A percentile compares a stretch with the other conserved stretches of the same genome.
These are phyloP conservation scores for Parasteatoda tepidariorum DNA, from an alignment of 1,140 invertebrate genomes.

Conservation along the genomic window DNA sequence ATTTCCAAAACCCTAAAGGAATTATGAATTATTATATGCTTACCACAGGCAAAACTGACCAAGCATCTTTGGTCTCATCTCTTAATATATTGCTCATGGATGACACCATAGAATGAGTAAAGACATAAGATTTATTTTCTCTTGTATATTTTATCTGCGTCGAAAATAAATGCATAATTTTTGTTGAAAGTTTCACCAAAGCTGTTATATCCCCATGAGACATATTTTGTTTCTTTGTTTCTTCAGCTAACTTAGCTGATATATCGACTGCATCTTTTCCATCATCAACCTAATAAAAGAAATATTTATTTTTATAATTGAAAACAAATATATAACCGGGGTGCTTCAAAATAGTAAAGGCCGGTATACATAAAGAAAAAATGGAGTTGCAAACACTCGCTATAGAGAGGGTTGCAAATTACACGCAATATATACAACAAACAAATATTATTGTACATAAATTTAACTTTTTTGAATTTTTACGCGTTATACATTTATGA, in stretches of 20 bases:
- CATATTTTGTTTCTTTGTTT: neutral
- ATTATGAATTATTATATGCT: neutral
- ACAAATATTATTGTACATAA: too few species aligned
- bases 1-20: neutral
- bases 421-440: too few species aligned
- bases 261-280: slow-evolving; percentile 14
- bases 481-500: too few species aligned
- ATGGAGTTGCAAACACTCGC: too few species aligned
- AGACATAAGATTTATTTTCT: neutral
- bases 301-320: too few species aligned
- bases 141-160: neutral
- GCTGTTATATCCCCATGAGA: slow-evolving; percentile 39
- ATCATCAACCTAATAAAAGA: neutral
- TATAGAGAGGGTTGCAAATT: too few species aligned
- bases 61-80: slow-evolving; percentile 24
- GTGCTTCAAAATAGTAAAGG: too few species aligned
- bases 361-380: too few species aligned
- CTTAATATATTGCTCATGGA: slow-evolving; percentile 32
- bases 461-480: too few species aligned
- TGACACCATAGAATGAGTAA: slow-evolving; percentile 23
- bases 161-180: neutral
- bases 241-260: slow-evolving; percentile 10
- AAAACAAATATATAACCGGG: too few species aligned
- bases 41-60: slow-evolving; percentile 29
- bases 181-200: slow-evolving; percentile 14